phyloP scores from a whole-genome alignment of 53 echinoderm and acorn worm genomes.

The Pentamera pediparva region DNA sequence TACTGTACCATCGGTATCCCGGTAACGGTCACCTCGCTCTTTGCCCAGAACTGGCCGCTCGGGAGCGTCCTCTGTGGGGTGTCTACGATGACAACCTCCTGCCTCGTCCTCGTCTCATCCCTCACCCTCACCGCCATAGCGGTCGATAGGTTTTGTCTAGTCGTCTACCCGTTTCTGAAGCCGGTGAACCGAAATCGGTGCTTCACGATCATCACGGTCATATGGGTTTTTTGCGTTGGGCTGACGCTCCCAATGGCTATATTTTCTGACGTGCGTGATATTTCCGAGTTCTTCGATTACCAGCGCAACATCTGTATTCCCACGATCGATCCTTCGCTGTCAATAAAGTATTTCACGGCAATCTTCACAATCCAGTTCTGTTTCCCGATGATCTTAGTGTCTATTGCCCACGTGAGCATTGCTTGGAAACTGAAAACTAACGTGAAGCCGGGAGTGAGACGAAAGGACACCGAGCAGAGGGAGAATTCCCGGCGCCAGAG shows the following conservation, averaged over 20 bases:
- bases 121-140: slow-evolving; percentile 79
- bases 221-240: slow-evolving; percentile 62
- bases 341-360: slow-evolving; percentile 13
- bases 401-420: slow-evolving; percentile 73
- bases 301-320: not conserved
- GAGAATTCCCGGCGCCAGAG: slow-evolving; percentile 68
- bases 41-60: slow-evolving; percentile 52
- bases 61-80: slow-evolving; percentile 55
- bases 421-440: slow-evolving; percentile 70
- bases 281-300: not conserved
- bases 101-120: slow-evolving; percentile 70
- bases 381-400: slow-evolving; percentile 63
- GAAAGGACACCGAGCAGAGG: slow-evolving; percentile 61
- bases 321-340: not conserved
- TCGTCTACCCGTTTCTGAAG: slow-evolving; percentile 80
- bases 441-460: slow-evolving; percentile 66
- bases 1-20: slow-evolving; percentile 67
- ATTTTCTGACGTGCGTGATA: slow-evolving; percentile 39
- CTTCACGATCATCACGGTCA: slow-evolving; percentile 53
- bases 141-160: slow-evolving; percentile 88
- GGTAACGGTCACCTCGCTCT: slow-evolving; percentile 38
- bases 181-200: slow-evolving; percentile 67
- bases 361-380: slow-evolving; percentile 44
- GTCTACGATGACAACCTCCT: slow-evolving; percentile 53
- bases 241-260: slow-evolving; percentile 62